phyloP scores from a whole-genome alignment of 1,140 invertebrate species.

The Belonocnema kinseyi region DNA sequence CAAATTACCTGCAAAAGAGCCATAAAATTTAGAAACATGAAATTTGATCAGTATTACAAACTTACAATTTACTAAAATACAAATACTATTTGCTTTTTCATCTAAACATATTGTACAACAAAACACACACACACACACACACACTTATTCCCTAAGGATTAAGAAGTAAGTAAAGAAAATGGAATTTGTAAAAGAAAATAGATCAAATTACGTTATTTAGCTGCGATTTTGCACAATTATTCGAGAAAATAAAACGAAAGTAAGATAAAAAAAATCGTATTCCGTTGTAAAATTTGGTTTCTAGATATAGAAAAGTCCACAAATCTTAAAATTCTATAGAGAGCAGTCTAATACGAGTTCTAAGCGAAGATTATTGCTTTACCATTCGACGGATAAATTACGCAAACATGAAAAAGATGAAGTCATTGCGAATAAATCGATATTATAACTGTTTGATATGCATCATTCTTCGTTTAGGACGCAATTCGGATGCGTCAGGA shows the following conservation, averaged over 20 bases:
- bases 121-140: neutral
- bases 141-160: neutral
- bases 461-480: slow-evolving; percentile 24
- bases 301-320: slow-evolving; percentile 5
- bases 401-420: neutral
- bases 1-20: no score
- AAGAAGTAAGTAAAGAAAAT: neutral
- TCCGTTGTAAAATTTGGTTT: neutral
- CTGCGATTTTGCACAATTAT: no score
- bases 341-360: slow-evolving; percentile 3
- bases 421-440: neutral
- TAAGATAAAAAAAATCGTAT: neutral
- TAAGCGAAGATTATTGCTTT: slow-evolving; percentile 25
- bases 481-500: slow-evolving; percentile 9
- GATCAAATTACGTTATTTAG: neutral
- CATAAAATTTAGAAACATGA: neutral
- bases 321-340: slow-evolving; percentile 12
- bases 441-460: slow-evolving; percentile 15
- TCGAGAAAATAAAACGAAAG: neutral
- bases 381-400: neutral
- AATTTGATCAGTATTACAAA: neutral
- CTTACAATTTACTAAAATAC: neutral
- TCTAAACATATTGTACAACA: neutral
- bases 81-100: neutral
- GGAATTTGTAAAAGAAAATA: neutral